Evolutionary conservation across 2,113 vertebrate genomes (phyloP).

Genomic region (Narcine bancroftii): DNA sequence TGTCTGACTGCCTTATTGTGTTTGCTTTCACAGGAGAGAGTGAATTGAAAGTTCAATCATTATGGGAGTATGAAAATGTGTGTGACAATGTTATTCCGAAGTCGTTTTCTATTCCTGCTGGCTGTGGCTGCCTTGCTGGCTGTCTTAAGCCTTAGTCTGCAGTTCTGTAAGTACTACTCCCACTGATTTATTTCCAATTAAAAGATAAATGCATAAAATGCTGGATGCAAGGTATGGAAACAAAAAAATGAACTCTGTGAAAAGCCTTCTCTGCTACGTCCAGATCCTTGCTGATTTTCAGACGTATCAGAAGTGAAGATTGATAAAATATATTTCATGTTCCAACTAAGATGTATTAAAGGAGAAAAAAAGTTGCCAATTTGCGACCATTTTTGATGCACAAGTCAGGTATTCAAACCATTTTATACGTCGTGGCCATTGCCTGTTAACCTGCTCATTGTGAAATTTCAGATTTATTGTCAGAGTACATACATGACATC

Average conservation of each 20-base stretch:
- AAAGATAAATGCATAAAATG: background rate
- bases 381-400: no score
- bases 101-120: conserved; percentile 86
- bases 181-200: background rate
- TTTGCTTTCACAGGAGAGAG: conserved; percentile 33
- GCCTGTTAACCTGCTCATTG: no score
- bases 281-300: background rate
- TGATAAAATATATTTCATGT: background rate
- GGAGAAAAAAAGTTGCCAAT: no score
- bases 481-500: no score
- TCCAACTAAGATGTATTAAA: background rate
- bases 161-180: conserved; percentile 75
- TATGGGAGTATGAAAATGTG: conserved; percentile 66
- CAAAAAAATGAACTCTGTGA: background rate
- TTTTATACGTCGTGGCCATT: no score
- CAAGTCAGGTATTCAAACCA: no score
- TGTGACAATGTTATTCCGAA: conserved; percentile 86
- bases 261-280: background rate
- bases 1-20: background rate
- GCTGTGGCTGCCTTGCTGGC: conserved; percentile 76
- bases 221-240: background rate
- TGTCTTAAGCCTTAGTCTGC: conserved; percentile 84
- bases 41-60: conserved; percentile 52
- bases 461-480: background rate
- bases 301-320: background rate